Evolutionary conservation across 2,797 vertebrate species (phyloP).

Genomic region (Pygocentrus nattereri): DNA sequence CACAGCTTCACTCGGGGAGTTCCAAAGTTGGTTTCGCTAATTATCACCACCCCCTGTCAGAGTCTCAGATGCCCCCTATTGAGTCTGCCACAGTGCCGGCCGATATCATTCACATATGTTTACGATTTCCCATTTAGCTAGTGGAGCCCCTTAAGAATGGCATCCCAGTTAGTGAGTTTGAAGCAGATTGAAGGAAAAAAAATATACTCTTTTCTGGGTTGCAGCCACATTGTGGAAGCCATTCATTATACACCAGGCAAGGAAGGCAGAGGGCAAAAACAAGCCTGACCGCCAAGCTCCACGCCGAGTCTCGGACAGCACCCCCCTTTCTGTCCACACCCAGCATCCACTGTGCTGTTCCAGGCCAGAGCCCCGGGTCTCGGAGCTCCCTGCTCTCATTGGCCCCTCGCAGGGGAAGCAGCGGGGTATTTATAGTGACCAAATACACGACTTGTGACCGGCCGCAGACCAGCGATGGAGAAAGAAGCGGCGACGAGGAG

Average conservation of each 20-base stretch:
- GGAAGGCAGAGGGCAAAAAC: slow-evolving; percentile 79
- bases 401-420: slow-evolving; percentile 53
- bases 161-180: slow-evolving; percentile 1
- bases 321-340: slow-evolving; percentile 71
- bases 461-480: slow-evolving; percentile 50
- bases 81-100: background rate
- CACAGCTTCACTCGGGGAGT: background rate
- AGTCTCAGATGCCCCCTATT: background rate
- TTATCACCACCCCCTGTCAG: background rate
- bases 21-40: background rate
- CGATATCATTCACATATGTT: background rate
- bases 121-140: slow-evolving; percentile 6
- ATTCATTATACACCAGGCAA: slow-evolving; percentile 78
- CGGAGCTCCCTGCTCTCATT: slow-evolving; percentile 71
- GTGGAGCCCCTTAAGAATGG: slow-evolving; percentile 3
- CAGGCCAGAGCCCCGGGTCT: slow-evolving; percentile 70
- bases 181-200: slow-evolving; percentile 71
- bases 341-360: slow-evolving; percentile 64
- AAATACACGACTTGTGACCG: slow-evolving; percentile 53
- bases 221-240: slow-evolving; percentile 81
- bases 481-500: slow-evolving; percentile 28
- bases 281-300: slow-evolving; percentile 78
- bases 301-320: slow-evolving; percentile 68
- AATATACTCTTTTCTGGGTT: slow-evolving; percentile 78
- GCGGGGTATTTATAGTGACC: slow-evolving; percentile 74